phyloP scores from a whole-genome alignment of 2,888 invertebrate genomes.

The Tipula vernalis region DNA sequence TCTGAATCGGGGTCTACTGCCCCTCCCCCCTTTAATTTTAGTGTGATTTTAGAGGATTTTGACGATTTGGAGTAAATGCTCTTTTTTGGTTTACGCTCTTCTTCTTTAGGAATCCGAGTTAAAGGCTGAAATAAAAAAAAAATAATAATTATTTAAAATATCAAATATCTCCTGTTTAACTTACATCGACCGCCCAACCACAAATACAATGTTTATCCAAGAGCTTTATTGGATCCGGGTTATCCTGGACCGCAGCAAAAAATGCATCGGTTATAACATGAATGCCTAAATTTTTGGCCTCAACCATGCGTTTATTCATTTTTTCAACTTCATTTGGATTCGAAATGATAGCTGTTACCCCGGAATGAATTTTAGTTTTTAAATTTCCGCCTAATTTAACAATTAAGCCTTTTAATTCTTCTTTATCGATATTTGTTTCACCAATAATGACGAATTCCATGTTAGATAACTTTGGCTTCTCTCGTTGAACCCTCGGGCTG shows the following conservation, averaged over 20 bases:
- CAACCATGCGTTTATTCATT: constrained; percentile 48
- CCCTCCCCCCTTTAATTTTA: constrained; percentile 67
- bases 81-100: constrained; percentile 44
- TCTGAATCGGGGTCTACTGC: constrained; percentile 90
- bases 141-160: constrained; percentile 13
- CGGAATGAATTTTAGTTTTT: constrained; percentile 46
- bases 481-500: constrained; percentile 50
- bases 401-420: constrained; percentile 54
- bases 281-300: constrained; percentile 53
- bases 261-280: constrained; percentile 72
- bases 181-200: constrained; percentile 73
- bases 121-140: constrained; percentile 30
- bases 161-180: constrained; percentile 22
- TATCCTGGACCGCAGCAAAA: constrained; percentile 51
- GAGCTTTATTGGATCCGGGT: constrained; percentile 47
- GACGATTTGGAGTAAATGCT: constrained; percentile 41
- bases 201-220: constrained; percentile 63
- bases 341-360: constrained; percentile 64
- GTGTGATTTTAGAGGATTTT: constrained; percentile 43
- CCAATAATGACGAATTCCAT: constrained; percentile 64
- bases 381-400: constrained; percentile 64
- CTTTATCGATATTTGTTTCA: constrained; percentile 41
- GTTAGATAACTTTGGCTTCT: constrained; percentile 58
- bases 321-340: constrained; percentile 54
- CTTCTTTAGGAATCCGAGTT: constrained; percentile 34